A percentile compares a stretch with the other conserved stretches of the same genome.
Conservation (phyloP, 2,113 vertebrate species). For the Heliornis fulica region DNA sequence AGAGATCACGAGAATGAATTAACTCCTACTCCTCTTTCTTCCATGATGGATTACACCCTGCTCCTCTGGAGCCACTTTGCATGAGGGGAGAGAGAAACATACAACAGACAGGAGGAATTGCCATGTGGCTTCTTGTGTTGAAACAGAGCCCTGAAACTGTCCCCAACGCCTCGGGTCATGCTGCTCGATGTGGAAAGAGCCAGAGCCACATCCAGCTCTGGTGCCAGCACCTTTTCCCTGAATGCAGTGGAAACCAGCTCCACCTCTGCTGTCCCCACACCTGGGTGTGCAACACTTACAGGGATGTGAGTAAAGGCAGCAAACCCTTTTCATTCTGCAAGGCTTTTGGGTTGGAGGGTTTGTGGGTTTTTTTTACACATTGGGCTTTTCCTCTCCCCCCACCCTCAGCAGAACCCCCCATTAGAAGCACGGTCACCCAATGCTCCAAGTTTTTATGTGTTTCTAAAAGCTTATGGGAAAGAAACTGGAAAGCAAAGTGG, state of each 20-base stretch:
- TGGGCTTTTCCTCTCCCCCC: not conserved
- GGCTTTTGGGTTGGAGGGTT: not conserved
- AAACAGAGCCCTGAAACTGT: not conserved
- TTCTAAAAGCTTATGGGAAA: not conserved
- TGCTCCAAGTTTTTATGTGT: not conserved
- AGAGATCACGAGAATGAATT: not conserved
- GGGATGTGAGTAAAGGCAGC: not conserved
- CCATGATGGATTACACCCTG: not conserved
- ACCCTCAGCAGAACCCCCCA: not conserved
- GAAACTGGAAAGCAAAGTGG: not conserved
- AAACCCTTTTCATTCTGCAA: rapidly evolving
- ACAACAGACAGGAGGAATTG: rapidly evolving
- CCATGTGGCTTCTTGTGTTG: not conserved
- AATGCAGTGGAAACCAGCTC: not conserved
- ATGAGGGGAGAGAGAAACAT: not conserved
- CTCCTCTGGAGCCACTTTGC: not conserved
- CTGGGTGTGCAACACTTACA: rapidly evolving
- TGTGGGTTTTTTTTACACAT: not conserved
- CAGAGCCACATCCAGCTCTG: not conserved
- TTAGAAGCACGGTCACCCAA: not conserved
- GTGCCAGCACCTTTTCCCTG: not conserved
- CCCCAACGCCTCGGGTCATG: rapidly evolving
- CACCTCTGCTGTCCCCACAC: not conserved
- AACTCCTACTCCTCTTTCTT: not conserved
- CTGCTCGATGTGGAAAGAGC: not conserved